phyloP scores from a whole-genome alignment of 2,113 vertebrate species.

The Cyphomyrus discorhynchus region DNA sequence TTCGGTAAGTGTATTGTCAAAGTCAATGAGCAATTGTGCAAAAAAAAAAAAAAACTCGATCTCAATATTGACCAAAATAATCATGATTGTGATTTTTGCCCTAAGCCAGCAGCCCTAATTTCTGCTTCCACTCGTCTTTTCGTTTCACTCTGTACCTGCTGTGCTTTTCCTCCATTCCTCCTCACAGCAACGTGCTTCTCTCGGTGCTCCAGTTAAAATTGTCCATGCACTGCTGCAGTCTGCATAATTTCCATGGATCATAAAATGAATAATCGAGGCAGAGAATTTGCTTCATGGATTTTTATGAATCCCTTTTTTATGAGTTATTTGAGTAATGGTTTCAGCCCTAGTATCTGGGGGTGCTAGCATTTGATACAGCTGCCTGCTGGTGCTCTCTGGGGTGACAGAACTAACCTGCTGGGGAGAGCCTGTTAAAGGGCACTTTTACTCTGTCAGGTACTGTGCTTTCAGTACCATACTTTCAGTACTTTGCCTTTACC shows the following conservation, averaged over 20 bases:
- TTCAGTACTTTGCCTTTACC: too few species aligned
- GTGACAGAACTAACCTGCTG: neutral
- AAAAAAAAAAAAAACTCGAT: too few species aligned
- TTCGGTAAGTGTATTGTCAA: neutral
- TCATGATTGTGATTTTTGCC: neutral
- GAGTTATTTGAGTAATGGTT: neutral
- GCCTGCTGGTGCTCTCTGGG: neutral
- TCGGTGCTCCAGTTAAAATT: neutral
- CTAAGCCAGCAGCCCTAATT: neutral
- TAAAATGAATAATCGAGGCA: neutral
- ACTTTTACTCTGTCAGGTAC: neutral
- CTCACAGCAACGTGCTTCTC: neutral
- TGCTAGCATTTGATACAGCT: neutral
- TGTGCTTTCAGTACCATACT: too few species aligned
- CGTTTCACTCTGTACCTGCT: neutral
- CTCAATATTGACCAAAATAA: too few species aligned
- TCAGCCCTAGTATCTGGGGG: neutral
- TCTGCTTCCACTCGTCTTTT: neutral
- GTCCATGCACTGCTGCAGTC: neutral
- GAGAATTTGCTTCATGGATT: neutral
- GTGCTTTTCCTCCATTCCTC: neutral
- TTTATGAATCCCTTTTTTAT: neutral
- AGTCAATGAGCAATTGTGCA: neutral
- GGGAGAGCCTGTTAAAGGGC: neutral
- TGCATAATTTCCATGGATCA: neutral